These are phyloP conservation scores for Oncorhynchus clarkii DNA, from an alignment of 2,113 vertebrate genomes.

Conservation along the genomic window DNA sequence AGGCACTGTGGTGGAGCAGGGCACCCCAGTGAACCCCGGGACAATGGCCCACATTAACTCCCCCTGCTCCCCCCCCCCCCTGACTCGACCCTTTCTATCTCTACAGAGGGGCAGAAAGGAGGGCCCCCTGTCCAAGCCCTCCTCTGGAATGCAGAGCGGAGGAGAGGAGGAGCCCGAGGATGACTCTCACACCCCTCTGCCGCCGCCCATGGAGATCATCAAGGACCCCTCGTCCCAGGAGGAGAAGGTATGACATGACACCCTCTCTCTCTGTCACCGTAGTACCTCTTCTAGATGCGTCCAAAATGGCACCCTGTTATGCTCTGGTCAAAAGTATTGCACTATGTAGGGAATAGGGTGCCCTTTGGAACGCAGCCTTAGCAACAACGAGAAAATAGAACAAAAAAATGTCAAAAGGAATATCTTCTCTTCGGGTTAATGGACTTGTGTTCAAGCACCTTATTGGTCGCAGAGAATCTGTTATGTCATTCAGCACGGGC, in stretches of 20 bases:
- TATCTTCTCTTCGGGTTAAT: too few species aligned
- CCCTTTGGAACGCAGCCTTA: too few species aligned
- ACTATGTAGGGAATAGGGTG: too few species aligned
- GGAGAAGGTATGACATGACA: conserved; percentile 81
- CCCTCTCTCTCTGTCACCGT: too few species aligned
- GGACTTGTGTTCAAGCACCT: too few species aligned
- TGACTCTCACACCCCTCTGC: conserved; percentile 91
- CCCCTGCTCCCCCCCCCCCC: too few species aligned
- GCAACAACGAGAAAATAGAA: too few species aligned
- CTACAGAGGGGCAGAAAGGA: conserved; percentile 83
- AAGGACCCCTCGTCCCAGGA: conserved; percentile 92
- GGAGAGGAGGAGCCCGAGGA: conserved; percentile 96
- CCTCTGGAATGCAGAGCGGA: conserved; percentile 82
- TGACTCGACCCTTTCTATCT: conserved; percentile 14
- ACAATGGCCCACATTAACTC: not conserved
- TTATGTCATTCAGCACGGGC: conserved; percentile 16
- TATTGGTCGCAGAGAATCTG: not conserved
- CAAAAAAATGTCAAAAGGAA: too few species aligned
- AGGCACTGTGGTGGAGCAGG: not conserved
- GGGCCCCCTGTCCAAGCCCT: conserved; percentile 61
- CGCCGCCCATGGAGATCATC: conserved; percentile 98
- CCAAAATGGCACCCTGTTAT: too few species aligned
- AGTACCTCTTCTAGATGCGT: too few species aligned
- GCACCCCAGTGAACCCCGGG: not conserved
- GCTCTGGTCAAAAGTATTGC: too few species aligned